Conservation (phyloP, 2,113 vertebrate species). For the Onychostruthus taczanowskii region DNA sequence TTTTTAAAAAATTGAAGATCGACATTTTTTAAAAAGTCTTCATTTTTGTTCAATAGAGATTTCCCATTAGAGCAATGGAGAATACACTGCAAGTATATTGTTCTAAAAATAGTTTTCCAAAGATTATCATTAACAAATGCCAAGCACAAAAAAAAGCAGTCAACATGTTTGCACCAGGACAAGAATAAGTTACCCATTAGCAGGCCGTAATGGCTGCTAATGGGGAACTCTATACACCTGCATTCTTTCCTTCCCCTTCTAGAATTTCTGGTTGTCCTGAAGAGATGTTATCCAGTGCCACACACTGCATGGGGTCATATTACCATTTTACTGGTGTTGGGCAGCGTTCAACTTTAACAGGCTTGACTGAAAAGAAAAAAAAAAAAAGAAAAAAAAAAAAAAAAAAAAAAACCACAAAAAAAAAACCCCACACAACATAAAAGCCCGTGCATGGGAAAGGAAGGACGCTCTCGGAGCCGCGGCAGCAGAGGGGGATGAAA, state of each 20-base stretch:
- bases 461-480: rapidly evolving
- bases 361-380: not conserved
- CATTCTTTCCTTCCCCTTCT: not conserved
- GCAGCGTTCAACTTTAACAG: slow-evolving; percentile 6
- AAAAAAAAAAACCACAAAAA: too few species aligned
- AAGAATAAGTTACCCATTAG: not conserved
- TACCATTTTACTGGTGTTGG: not conserved
- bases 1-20: not conserved
- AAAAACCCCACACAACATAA: not conserved
- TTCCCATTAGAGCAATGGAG: not conserved
- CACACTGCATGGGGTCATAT: not conserved
- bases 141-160: not conserved
- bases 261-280: not conserved
- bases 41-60: not conserved
- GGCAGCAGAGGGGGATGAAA: not conserved
- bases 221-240: not conserved
- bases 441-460: not conserved
- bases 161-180: not conserved
- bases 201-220: not conserved
- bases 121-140: not conserved
- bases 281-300: not conserved
- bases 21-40: not conserved
- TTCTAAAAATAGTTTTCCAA: not conserved
- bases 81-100: not conserved
- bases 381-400: not conserved